A percentile compares a stretch with the other conserved stretches of the same genome.
These are phyloP conservation scores for Elgaria multicarinata DNA, from an alignment of 2,113 vertebrate genomes.

Conservation along the genomic window DNA sequence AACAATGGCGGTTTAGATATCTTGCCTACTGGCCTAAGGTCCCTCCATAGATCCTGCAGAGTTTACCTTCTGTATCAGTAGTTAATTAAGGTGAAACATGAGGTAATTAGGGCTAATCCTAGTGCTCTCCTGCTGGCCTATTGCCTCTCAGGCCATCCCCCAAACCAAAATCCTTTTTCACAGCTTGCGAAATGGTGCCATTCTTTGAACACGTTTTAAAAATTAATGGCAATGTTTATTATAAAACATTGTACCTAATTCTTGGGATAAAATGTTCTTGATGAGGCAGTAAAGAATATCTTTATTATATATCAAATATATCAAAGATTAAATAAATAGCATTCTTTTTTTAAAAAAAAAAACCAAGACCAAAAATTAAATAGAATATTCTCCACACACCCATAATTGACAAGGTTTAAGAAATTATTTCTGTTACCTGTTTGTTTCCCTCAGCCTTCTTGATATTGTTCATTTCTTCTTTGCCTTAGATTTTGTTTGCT, in stretches of 20 bases:
- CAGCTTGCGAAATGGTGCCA: conserved; percentile 56
- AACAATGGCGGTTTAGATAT: conserved; percentile 77
- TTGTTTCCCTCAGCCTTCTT: conserved; percentile 50
- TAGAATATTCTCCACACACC: conserved; percentile 23
- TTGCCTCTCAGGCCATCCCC: conserved; percentile 73
- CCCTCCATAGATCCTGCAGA: conserved; percentile 73
- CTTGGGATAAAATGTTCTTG: conserved; percentile 11
- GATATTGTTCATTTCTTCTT: conserved; percentile 5
- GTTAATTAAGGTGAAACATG: conserved; percentile 87
- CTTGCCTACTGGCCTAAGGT: conserved; percentile 75
- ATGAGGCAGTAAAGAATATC: conserved; percentile 25
- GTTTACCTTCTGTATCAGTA: conserved; percentile 82
- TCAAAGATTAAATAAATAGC: conserved; percentile 41
- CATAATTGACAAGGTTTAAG: conserved; percentile 51
- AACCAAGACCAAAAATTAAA: conserved; percentile 13
- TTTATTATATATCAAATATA: neutral
- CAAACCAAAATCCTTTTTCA: conserved; percentile 64
- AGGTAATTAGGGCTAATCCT: conserved; percentile 85
- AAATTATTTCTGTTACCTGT: conserved; percentile 54
- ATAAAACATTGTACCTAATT: conserved; percentile 50
- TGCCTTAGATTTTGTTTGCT: conserved; percentile 48
- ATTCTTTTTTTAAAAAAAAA: conserved; percentile 32
- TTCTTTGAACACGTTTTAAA: conserved; percentile 63
- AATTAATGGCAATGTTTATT: conserved; percentile 60
- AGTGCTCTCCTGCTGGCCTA: conserved; percentile 75